These are phyloP conservation scores for Harpagifer antarcticus DNA, from an alignment of 2,797 vertebrate species.

Conservation along the genomic window DNA sequence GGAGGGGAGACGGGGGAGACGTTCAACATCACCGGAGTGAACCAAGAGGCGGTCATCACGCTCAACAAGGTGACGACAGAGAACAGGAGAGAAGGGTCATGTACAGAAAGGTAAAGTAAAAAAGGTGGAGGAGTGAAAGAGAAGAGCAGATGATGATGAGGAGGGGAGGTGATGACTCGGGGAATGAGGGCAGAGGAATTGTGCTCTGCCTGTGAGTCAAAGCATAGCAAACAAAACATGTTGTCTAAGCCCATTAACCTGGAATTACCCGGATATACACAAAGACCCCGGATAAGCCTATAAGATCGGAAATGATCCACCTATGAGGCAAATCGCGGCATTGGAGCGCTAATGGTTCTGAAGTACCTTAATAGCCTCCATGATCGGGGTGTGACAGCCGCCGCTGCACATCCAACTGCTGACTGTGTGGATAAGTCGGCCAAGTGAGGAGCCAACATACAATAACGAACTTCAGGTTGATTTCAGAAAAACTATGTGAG, in stretches of 20 bases:
- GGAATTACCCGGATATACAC: slow-evolving; percentile 41
- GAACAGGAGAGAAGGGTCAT: not conserved
- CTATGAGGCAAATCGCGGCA: slow-evolving; percentile 11
- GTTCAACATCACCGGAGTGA: slow-evolving; percentile 89
- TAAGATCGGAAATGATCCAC: slow-evolving; percentile 25
- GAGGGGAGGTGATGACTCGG: slow-evolving; percentile 40
- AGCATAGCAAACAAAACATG: slow-evolving; percentile 39
- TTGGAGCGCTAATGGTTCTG: not conserved
- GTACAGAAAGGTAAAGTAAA: slow-evolving; percentile 6
- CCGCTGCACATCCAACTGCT: slow-evolving; percentile 9
- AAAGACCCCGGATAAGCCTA: slow-evolving; percentile 24
- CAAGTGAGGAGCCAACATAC: slow-evolving; percentile 19
- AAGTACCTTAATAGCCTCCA: slow-evolving; percentile 3
- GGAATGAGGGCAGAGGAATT: slow-evolving; percentile 25
- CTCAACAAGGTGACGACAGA: slow-evolving; percentile 83
- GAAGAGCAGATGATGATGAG: slow-evolving; percentile 52
- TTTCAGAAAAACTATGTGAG: not conserved
- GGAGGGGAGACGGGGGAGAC: slow-evolving; percentile 90
- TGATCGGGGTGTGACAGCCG: slow-evolving; percentile 1
- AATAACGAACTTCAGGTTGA: slow-evolving; percentile 19
- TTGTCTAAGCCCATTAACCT: slow-evolving; percentile 50
- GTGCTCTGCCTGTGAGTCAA: slow-evolving; percentile 42
- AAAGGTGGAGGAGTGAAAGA: not conserved
- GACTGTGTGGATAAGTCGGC: slow-evolving; percentile 12
- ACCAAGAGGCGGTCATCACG: slow-evolving; percentile 90